Evolutionary conservation across 2,113 vertebrate genomes (phyloP), one percentile per base, ranked within the genome.

Genomic region (Pseudois nayaur): DNA sequence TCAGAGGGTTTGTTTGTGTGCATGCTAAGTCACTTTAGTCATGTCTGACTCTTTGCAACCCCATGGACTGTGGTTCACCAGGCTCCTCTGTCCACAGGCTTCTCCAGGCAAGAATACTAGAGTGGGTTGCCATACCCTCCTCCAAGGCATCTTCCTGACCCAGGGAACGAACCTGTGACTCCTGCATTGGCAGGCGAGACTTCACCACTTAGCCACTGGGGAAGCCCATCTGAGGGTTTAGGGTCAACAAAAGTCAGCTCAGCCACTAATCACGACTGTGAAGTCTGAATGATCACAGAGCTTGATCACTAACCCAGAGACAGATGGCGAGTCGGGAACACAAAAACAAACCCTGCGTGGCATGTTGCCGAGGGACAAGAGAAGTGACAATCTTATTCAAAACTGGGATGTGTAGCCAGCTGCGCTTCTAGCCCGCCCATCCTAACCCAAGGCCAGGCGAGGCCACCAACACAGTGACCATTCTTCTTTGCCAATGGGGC

Each of bases 281-380:
- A 59, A 87, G 54, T 12, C 48, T 43, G 45, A 43, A 50, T 92
- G 59, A 40, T 43, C 59, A 8, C 76, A n/a, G 76, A 76, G 43
- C 60, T 94, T 78, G 91, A 94, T 33, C 16, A 76, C 57, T 40
- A 60, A 88, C 78, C 94, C 59, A 15, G 67, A 94, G 91, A 91
- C 96, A 96, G 96, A 97, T 83, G 98, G 93, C 0, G 0, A 40
- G 36, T 16, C 1, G 3, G 92, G 67, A 36, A 89, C 94, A 92
- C 84, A 82, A 88, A 97, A 95, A 92, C 97, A 87, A 96, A 79
- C 76, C 94, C 45, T 62, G 54, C 7, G 0, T 92, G 94, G 85
- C 90, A 43, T 2, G 5, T 19, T 90, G 94, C 97, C 94, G 52
- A 88, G 96, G 97, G 85, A 96, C 90, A 95, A 89, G 90, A 64